Percentiles rank a stretch among this genome's conserved stretches.
Evolutionary conservation across 1,140 invertebrate species (phyloP).

Genomic region (Calephelis nemesis): DNA sequence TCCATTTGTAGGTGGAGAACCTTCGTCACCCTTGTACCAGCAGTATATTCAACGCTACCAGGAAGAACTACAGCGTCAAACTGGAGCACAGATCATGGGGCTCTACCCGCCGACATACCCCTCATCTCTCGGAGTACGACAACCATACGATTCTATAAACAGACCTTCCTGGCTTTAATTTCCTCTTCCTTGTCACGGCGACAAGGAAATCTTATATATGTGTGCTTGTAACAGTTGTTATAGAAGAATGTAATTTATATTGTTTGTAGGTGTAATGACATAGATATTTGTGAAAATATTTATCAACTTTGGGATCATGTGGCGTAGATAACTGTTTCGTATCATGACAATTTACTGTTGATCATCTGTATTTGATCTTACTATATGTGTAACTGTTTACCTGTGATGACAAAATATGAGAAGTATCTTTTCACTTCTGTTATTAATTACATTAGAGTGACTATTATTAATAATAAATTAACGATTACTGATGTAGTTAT

Average conservation of each 20-base stretch:
- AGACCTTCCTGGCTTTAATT: conserved; percentile 78
- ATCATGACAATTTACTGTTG: conserved; percentile 47
- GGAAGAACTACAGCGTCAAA: conserved; percentile 80
- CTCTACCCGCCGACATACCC: conserved; percentile 83
- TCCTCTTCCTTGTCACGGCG: conserved; percentile 21
- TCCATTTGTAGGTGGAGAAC: conserved; percentile 81
- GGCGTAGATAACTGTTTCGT: conserved; percentile 3
- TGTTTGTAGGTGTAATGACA: conserved; percentile 45
- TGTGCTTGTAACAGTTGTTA: conserved; percentile 51
- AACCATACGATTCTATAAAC: conserved; percentile 84
- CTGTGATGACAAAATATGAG: conserved; percentile 35
- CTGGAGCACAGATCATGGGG: conserved; percentile 73
- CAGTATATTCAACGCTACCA: conserved; percentile 83
- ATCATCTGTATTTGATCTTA: conserved; percentile 13
- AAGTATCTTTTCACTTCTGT: conserved; percentile 29
- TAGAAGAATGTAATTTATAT: conserved; percentile 59
- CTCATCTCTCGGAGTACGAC: conserved; percentile 81
- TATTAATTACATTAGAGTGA: conserved; percentile 20
- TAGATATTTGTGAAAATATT: conserved; percentile 48
- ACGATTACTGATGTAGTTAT: conserved; percentile 22
- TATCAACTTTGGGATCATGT: conserved; percentile 25
- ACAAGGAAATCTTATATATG: conserved; percentile 21
- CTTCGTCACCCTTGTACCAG: conserved; percentile 83
- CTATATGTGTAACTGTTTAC: conserved; percentile 25
- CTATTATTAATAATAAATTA: conserved; percentile 22